Evolutionary conservation across 1,140 invertebrate genomes (phyloP).

Genomic region (Formica selysi): DNA sequence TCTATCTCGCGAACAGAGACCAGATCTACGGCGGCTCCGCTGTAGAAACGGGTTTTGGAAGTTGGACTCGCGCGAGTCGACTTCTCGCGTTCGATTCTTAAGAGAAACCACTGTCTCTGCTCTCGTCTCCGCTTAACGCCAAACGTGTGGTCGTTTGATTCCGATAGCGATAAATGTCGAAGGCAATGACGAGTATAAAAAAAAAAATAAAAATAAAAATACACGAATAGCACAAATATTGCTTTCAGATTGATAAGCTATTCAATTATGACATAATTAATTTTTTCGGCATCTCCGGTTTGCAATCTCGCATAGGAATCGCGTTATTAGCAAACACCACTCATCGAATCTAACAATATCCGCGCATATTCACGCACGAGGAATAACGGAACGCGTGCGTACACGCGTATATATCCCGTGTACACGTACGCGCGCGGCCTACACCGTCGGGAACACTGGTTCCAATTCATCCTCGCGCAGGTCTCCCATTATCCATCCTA

Average conservation of each 20-base stretch:
- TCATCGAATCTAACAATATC: conserved; percentile 47
- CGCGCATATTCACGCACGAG: neutral
- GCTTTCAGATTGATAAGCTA: neutral
- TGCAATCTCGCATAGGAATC: conserved; percentile 42
- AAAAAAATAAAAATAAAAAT: neutral
- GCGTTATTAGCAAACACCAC: conserved; percentile 27
- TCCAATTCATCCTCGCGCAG: conserved; percentile 74
- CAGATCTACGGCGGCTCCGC: conserved; percentile 71
- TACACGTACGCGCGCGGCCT: conserved; percentile 36
- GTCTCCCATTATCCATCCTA: conserved; percentile 73
- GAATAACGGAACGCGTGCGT: conserved; percentile 56
- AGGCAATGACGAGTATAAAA: neutral
- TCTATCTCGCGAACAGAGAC: conserved; percentile 60
- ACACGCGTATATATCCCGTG: conserved; percentile 33
- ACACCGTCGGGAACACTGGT: conserved; percentile 66
- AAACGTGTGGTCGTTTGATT: neutral
- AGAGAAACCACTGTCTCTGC: conserved; percentile 58
- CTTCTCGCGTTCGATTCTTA: conserved; percentile 59
- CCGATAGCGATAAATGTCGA: neutral
- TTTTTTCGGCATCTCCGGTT: neutral
- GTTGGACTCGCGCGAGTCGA: conserved; percentile 68
- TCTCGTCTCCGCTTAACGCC: conserved; percentile 26
- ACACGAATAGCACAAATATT: neutral
- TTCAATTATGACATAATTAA: conserved; percentile 16
- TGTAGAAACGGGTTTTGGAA: conserved; percentile 81